These are phyloP conservation scores for Calosoma granatense DNA, from an alignment of 1,140 invertebrate genomes.

Conservation along the genomic window DNA sequence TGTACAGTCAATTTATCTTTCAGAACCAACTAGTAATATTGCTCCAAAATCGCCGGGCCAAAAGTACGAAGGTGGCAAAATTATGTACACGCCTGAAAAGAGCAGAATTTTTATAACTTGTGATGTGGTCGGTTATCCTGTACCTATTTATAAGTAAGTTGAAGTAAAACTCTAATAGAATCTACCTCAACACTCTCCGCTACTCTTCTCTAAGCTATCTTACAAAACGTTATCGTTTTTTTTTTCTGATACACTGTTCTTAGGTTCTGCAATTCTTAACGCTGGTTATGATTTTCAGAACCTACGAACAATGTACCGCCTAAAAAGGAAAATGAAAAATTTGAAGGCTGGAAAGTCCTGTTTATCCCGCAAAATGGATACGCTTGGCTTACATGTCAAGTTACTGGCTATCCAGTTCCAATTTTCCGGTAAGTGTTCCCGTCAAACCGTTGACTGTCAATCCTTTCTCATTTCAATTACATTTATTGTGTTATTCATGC, in stretches of 20 bases:
- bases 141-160: conserved; percentile 45
- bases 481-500: too few relatives aligned
- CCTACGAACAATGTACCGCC: conserved; percentile 39
- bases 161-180: too few relatives aligned
- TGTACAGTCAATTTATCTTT: conserved; percentile 13
- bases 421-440: conserved; percentile 47
- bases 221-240: too few relatives aligned
- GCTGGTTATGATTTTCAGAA: conserved; percentile 34
- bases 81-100: background rate
- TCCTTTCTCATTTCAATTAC: too few relatives aligned
- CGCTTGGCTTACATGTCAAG: conserved; percentile 54
- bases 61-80: conserved; percentile 33
- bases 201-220: too few relatives aligned
- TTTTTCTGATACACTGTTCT: too few relatives aligned
- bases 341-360: conserved; percentile 55
- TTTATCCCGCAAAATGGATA: conserved; percentile 43
- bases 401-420: conserved; percentile 55
- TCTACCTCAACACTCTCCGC: too few relatives aligned
- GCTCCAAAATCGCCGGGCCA: conserved; percentile 50
- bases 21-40: conserved; percentile 58
- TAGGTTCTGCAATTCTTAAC: too few relatives aligned
- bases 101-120: conserved; percentile 39
- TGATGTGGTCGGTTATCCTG: conserved; percentile 46
- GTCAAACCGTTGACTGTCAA: background rate
- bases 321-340: conserved; percentile 52